Base-by-base conservation (phyloP, 2,797 vertebrate species). In the Diplodus puntazzo region DNA sequence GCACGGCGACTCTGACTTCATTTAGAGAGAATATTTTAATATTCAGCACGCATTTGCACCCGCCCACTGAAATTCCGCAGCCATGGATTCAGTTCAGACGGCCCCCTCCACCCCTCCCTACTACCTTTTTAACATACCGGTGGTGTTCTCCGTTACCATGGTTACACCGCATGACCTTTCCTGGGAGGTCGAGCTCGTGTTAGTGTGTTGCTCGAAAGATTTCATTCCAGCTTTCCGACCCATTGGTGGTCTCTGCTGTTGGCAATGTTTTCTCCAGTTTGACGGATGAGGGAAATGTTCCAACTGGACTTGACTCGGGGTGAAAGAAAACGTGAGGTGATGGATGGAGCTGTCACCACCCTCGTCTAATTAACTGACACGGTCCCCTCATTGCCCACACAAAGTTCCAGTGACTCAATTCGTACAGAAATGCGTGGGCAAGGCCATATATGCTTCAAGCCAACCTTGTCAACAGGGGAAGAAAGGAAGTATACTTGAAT, bases 361-460 rank as follows among this genome's bases (percentile, higher is more conserved):
- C 76, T 70, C 25, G 52, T 91, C 85, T 89, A 93, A 93, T 92
- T 90, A 93, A 91, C 83, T 83, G 90, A 91, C 90, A 90, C 73
- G 82, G 81, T 87, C 85, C 82, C 74, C 69, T 87, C 83, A 69
- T 75, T 78, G 84, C 75, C 73, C 20, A 20, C 60, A 82, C 76
- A 50, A 71, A 68, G 77, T 68, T 87, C 81, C 81, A 75, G 62
- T 69, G 77, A 83, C 79, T 88, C 69, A 77, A 73, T 86, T 88
- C 46, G 78, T 57, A 58, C 61, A 64, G 77, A 87, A 83, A 83
- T 80, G 75, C 75, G 45, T 53, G 63, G 59, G 55, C 61, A 46
- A 27, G 23, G 53, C 61, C 55, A 75, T 76, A 23, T 85, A 88
- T 81, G 71, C 58, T 74, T 77, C 50, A 48, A 39, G 63, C 42